These are phyloP conservation scores for Enteromius fasciolatus DNA, from an alignment of 2,797 vertebrate species.

Conservation along the genomic window DNA sequence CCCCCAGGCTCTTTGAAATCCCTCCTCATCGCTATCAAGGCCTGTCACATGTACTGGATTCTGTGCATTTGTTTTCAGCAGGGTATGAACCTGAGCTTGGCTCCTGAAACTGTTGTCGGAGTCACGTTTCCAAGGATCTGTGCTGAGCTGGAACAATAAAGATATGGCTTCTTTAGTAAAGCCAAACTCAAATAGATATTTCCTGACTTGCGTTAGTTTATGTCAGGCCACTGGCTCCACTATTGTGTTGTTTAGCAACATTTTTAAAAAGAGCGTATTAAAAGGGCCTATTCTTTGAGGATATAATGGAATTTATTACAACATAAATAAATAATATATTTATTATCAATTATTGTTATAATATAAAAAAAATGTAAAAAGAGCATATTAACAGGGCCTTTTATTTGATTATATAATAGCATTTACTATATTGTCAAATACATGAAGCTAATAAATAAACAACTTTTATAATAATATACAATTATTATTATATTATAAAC, in stretches of 20 bases:
- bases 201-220: not conserved
- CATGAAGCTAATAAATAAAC: not conserved
- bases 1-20: constrained; percentile 69
- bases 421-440: not conserved
- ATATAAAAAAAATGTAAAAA: not conserved
- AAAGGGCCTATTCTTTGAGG: too few species aligned
- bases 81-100: constrained; percentile 37
- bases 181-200: constrained; percentile 24
- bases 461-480: not conserved
- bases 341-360: not conserved
- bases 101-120: constrained; percentile 38
- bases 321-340: too few species aligned
- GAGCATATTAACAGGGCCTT: not conserved
- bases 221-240: not conserved
- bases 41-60: constrained; percentile 61
- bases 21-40: constrained; percentile 71
- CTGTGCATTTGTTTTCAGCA: constrained; percentile 55
- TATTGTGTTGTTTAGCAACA: not conserved
- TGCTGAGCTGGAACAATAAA: constrained; percentile 48
- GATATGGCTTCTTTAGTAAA: constrained; percentile 28
- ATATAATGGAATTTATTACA: too few species aligned
- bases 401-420: not conserved
- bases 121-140: constrained; percentile 29
- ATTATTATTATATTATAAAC: not conserved
- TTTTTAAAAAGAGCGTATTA: too few species aligned